Percentiles rank a stretch among this genome's conserved stretches.
Conservation (phyloP, 2,888 invertebrate species). For the Coremacera marginata region DNA sequence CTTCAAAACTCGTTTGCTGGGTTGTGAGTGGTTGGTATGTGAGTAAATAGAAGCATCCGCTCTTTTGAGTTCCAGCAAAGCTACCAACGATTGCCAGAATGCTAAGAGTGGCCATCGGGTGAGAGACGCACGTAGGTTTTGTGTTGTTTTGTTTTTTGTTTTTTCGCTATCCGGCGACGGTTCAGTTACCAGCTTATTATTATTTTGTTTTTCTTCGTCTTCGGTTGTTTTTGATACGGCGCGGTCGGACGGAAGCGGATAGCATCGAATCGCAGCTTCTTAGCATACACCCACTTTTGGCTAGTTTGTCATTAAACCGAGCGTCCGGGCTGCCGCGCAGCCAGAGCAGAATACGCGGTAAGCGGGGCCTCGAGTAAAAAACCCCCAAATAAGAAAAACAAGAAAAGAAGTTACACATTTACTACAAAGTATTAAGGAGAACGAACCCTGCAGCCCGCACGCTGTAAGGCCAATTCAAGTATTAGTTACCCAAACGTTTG, state of each 20-base stretch:
- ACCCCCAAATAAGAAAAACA: neutral
- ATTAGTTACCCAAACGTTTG: conserved; percentile 14
- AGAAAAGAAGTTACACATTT: too few relatives aligned
- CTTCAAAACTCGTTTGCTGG: neutral
- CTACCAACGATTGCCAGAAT: neutral
- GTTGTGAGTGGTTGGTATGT: conserved; percentile 16
- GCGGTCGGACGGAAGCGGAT: conserved; percentile 48
- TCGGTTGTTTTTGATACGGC: conserved; percentile 41
- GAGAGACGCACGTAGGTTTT: neutral
- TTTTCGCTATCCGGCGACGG: conserved; percentile 17
- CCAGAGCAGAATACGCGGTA: conserved; percentile 29
- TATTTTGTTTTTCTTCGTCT: conserved; percentile 52
- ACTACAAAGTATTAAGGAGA: too few relatives aligned
- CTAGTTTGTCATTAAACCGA: conserved; percentile 51
- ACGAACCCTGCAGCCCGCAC: neutral
- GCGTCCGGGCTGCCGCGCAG: conserved; percentile 31
- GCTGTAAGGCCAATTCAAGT: conserved; percentile 16
- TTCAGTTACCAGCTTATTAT: conserved; percentile 64
- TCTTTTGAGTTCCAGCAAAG: neutral
- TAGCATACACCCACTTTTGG: conserved; percentile 57
- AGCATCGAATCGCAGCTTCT: conserved; percentile 52
- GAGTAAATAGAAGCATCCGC: conserved; percentile 19
- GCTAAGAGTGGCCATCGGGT: neutral
- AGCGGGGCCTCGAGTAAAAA: neutral
- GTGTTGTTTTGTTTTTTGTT: neutral